Evolutionary conservation across 2,888 invertebrate species (phyloP), one percentile per base, ranked within the genome.

Genomic region (Habroteleia sp.): DNA sequence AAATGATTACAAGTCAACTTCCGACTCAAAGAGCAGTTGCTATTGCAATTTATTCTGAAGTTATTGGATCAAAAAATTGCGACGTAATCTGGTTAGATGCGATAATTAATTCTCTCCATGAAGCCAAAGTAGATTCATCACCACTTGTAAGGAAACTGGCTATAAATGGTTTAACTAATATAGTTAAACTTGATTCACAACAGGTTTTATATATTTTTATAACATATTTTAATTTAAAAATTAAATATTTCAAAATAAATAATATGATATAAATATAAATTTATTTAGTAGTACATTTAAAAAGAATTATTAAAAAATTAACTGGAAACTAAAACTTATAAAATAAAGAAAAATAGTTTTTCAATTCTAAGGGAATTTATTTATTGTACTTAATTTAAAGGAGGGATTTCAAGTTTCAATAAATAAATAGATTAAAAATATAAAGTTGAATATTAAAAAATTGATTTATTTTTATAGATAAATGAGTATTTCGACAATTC

Each of bases 91-190:
- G 85, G 86, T 76, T 87, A 6, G 86, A 87, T 20, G 82, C 82
- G 0, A 83, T 85, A n/a, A 81, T 87, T 10, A 86, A 84, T 41
- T 79, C 81, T 2, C 75, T 87, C 2, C 81, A 83, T 50, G 84
- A 85, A 60, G 83, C 86, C 0, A 85, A 83, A 63, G 48, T 82
- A 4, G 87, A 87, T 58, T 87, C 86, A 0, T 86, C 85, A 1
- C 74, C 84, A 0, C 76, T 87, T 2, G 86, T 87, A 0, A 73
- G 87, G 46, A 87, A 84, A 76, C 74, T 85, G 0, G 85, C 86
- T 2, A 85, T 83, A 0, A 82, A 84, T 14, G 87, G 87, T 3
- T 77, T 87, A 1, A 79, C 85, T 0, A 82, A 80, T 14, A 84
- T 87, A 17, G 83, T 83, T 10, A 81, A 79, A 56, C 79, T 87